phyloP scores from a whole-genome alignment of 1,140 invertebrate genomes.

The Protaetia brevitarsis region DNA sequence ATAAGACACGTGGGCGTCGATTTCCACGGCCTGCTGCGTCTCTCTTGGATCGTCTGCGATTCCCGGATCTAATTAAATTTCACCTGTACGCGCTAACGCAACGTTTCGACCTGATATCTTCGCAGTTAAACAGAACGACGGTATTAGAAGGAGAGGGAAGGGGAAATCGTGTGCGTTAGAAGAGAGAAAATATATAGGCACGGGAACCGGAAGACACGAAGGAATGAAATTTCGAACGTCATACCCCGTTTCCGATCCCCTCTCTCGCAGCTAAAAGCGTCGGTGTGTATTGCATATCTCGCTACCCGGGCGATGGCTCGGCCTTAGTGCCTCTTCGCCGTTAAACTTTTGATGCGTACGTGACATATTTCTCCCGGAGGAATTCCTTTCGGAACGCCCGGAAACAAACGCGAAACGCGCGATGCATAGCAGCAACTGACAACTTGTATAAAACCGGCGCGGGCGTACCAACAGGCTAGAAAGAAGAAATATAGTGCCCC shows the following conservation, averaged over 20 bases:
- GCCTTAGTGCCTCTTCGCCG: neutral
- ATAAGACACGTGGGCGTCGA: too few species aligned
- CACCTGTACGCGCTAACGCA: neutral
- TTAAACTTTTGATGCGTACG: slow-evolving; percentile 14
- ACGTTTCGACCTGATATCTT: neutral
- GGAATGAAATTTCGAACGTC: too few species aligned
- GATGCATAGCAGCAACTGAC: slow-evolving; percentile 10
- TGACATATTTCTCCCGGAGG: slow-evolving; percentile 15
- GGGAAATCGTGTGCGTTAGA: too few species aligned
- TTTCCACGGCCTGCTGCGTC: too few species aligned
- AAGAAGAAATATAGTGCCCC: slow-evolving; percentile 8
- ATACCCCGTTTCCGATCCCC: too few species aligned
- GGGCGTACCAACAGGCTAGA: too few species aligned
- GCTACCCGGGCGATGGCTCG: neutral
- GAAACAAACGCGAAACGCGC: slow-evolving; percentile 7
- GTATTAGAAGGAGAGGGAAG: too few species aligned
- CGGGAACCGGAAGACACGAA: neutral
- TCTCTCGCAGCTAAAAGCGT: too few species aligned
- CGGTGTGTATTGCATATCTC: neutral
- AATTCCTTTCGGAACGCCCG: neutral
- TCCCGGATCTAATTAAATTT: slow-evolving; percentile 1
- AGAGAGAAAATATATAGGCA: too few species aligned
- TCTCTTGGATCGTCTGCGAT: neutral
- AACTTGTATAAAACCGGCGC: neutral
- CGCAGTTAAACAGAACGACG: neutral